Percentiles rank a stretch among this genome's conserved stretches.
Conservation (phyloP, 2,888 invertebrate species). For the Apotomis betuletana region DNA sequence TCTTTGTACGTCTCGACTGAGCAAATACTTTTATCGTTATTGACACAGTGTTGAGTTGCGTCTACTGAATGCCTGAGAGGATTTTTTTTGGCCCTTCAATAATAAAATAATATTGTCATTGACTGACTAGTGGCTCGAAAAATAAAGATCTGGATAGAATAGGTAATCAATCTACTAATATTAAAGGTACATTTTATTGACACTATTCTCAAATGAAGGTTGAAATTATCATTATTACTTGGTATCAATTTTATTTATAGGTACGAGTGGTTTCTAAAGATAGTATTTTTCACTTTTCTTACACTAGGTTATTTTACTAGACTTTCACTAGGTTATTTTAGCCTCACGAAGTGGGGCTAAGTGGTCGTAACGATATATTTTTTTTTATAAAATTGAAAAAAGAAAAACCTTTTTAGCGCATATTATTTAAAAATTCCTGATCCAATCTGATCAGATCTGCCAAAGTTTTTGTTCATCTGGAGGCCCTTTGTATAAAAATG, state of each 20-base stretch:
- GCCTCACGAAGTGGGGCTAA: too few species aligned
- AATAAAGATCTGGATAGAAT: conserved; percentile 4
- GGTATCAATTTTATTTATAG: conserved; percentile 1
- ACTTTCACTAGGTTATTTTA: too few species aligned
- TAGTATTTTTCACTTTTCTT: too few species aligned
- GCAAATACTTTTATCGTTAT: conserved; percentile 81
- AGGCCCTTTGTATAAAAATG: too few species aligned
- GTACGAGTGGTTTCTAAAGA: not conserved
- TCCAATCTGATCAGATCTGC: too few species aligned
- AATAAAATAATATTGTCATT: conserved; percentile 64
- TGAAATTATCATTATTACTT: not conserved
- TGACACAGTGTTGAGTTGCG: conserved; percentile 76
- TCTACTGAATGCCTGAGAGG: conserved; percentile 67
- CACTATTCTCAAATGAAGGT: not conserved
- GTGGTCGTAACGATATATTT: too few species aligned
- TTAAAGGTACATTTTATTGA: too few species aligned
- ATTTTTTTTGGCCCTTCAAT: conserved; percentile 60
- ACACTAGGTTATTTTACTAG: too few species aligned
- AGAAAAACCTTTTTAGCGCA: too few species aligned
- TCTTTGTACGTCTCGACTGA: conserved; percentile 76
- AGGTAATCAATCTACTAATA: conserved; percentile 22
- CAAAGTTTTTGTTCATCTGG: too few species aligned
- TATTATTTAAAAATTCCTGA: too few species aligned
- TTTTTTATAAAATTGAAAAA: too few species aligned
- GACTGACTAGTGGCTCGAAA: conserved; percentile 19